Conservation (phyloP, 2,888 invertebrate species). For the Pristionchus arcanus region DNA sequence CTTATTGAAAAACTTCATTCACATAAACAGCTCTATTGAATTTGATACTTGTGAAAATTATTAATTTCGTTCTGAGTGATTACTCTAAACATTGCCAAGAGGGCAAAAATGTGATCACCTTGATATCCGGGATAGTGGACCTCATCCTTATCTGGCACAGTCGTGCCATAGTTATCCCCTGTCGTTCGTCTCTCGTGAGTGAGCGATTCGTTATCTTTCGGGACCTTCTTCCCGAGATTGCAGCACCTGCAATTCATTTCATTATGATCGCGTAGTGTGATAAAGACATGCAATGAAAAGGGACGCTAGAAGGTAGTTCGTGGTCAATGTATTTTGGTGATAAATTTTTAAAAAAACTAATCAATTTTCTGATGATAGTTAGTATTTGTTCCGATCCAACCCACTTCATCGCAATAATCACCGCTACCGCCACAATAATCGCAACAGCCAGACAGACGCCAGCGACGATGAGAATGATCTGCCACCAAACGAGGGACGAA, state of each 20-base stretch:
- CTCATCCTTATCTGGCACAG: not conserved
- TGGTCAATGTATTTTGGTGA: not conserved
- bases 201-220: not conserved
- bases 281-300: no score
- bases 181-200: not conserved
- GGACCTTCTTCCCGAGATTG: not conserved
- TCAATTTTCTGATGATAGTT: not conserved
- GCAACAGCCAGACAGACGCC: constrained; percentile 1
- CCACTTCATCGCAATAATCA: constrained; percentile 10
- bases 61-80: no score
- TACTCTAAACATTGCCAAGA: no score
- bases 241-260: not conserved
- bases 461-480: constrained; percentile 2
- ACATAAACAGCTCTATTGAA: no score
- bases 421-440: not conserved
- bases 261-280: no score
- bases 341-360: not conserved
- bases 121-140: not conserved
- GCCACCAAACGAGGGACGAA: constrained; percentile 1
- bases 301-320: not conserved
- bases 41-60: no score
- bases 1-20: no score
- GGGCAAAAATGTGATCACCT: not conserved
- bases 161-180: not conserved
- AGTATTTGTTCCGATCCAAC: not conserved